phyloP scores from a whole-genome alignment of 2,113 vertebrate genomes.

The Paraplagusia blochii region DNA sequence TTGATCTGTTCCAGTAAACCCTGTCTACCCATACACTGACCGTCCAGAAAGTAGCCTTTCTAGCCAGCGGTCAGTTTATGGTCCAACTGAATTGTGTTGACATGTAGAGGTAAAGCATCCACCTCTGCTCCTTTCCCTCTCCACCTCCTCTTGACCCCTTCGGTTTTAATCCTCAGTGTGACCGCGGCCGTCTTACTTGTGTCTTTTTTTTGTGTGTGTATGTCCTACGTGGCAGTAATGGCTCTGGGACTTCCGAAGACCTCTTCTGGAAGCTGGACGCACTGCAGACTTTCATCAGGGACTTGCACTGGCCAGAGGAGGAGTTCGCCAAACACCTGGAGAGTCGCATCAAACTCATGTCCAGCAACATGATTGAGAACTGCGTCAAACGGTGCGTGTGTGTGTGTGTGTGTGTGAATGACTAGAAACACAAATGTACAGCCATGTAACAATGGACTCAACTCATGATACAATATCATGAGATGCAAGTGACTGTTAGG shows the following conservation, averaged over 20 bases:
- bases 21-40: slow-evolving; percentile 82
- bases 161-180: slow-evolving; percentile 2
- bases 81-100: slow-evolving; percentile 75
- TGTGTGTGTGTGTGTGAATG: neutral
- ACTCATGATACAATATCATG: no score
- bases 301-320: slow-evolving; percentile 98
- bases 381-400: slow-evolving; percentile 92
- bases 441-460: no score
- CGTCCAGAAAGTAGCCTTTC: slow-evolving; percentile 42
- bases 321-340: slow-evolving; percentile 98
- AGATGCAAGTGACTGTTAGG: no score
- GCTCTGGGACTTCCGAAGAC: slow-evolving; percentile 96
- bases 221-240: slow-evolving; percentile 83
- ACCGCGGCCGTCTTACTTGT: slow-evolving; percentile 52
- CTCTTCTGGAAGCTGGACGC: slow-evolving; percentile 99
- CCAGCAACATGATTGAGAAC: slow-evolving; percentile 98
- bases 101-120: slow-evolving; percentile 72
- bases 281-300: slow-evolving; percentile 97
- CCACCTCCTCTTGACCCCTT: slow-evolving; percentile 2
- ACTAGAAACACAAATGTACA: no score
- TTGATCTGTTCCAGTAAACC: slow-evolving; percentile 81
- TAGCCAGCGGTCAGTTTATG: slow-evolving; percentile 74
- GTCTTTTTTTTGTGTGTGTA: slow-evolving; percentile 63
- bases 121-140: slow-evolving; percentile 72
- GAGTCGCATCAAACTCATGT: slow-evolving; percentile 95